Base-by-base conservation (phyloP, 2,797 vertebrate genomes). In the Alfaro cultratus region DNA sequence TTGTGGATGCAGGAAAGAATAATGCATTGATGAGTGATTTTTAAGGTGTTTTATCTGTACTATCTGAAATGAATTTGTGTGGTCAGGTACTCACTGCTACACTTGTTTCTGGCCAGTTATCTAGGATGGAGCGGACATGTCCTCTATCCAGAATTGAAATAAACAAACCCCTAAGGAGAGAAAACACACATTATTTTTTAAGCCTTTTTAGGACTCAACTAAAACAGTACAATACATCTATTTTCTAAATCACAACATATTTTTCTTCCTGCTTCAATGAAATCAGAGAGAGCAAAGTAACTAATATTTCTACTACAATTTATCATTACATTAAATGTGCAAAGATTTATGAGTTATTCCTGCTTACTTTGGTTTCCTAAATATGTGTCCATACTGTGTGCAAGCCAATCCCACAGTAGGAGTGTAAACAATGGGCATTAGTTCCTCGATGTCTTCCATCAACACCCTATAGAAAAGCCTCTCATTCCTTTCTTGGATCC, bases 381-480 rank as follows among this genome's bases (percentile, higher is more conserved):
- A 99, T 91, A 99, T 99, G 90, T 99, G 97, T 36, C 98, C 98
- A 3, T 99, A 99, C 26, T 99, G 97, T 21, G 97, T 96, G 87
- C 98, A 99, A 53, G 98, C 98, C 60, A 99, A 95, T 26, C 98
- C 98, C 5, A 99, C 98, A 1, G 98, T 99, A 3, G 98, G 98
- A 0, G 98, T 99, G 90, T 99, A 99, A 0, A 99, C 98, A n/a
- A 99, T 99, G 0, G 98, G 98, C 98, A 99, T 97, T 10, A 99
- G 53, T 47, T 94, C 95, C 83, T 99, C 98, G 0, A 99, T 99
- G 60, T 99, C 98, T 53, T 98, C 98, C 95, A 98, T 97, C 73
- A 99, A 88, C 51, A 99, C 95, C 18, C 98, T 93, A 55, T 99
- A 99, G 89, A 99, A 99, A 18, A 99, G 87, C 26, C 97, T 97